phyloP scores from a whole-genome alignment of 2,113 vertebrate genomes.

The Notarius quadriscutis region DNA sequence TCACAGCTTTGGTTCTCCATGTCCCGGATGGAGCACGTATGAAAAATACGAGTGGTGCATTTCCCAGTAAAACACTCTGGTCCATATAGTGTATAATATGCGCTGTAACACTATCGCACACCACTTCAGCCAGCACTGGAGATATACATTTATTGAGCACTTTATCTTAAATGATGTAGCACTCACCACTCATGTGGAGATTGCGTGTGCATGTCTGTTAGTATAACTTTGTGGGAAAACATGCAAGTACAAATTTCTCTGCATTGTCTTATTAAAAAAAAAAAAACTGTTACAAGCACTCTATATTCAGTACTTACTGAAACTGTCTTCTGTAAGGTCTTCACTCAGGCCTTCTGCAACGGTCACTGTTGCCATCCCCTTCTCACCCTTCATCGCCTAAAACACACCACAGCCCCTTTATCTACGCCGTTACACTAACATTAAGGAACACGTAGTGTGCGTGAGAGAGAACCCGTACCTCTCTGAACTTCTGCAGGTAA shows the following conservation, averaged over 20 bases:
- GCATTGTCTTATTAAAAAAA: no score
- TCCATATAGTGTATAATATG: no score
- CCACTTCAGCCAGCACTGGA: neutral
- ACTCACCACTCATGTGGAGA: neutral
- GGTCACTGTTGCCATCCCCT: constrained; percentile 86
- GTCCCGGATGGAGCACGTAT: no score
- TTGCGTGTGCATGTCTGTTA: neutral
- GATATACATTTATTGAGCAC: no score
- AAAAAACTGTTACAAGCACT: neutral
- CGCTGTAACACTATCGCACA: neutral
- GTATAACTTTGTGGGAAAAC: neutral
- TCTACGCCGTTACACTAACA: neutral
- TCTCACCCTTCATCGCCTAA: constrained; percentile 98
- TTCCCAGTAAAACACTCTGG: no score
- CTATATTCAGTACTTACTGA: constrained; percentile 80
- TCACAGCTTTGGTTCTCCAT: no score
- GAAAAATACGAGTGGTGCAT: no score
- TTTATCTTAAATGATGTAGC: neutral
- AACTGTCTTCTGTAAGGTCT: constrained; percentile 92
- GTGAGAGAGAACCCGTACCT: constrained; percentile 71
- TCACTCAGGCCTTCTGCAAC: constrained; percentile 85
- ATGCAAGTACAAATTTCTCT: neutral
- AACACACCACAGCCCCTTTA: constrained; percentile 38
- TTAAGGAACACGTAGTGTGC: no score
- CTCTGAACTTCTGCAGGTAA: constrained; percentile 98